Percentiles rank a stretch among this genome's conserved stretches.
Evolutionary conservation across 1,140 invertebrate genomes (phyloP).

Genomic region (fruit fly (Drosophila melanogaster)): DNA sequence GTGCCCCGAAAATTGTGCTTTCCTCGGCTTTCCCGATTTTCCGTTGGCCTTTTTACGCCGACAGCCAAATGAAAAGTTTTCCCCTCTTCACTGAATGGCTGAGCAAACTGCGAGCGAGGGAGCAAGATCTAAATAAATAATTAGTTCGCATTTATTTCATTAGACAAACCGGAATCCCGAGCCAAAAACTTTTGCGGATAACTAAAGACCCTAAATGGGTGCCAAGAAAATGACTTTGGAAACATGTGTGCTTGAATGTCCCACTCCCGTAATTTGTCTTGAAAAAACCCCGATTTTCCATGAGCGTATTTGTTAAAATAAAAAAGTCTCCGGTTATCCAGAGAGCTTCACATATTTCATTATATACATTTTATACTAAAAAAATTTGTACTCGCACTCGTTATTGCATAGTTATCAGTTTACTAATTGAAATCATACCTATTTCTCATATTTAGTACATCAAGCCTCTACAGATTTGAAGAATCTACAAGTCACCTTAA

Average conservation of each 20-base stretch:
- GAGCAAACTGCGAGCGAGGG: constrained; percentile 33
- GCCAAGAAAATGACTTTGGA: constrained; percentile 32
- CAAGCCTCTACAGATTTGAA: constrained; percentile 9
- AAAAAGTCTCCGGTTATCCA: neutral
- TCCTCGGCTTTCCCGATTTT: neutral
- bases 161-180: constrained; percentile 27
- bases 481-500: constrained; percentile 11
- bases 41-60: constrained; percentile 14
- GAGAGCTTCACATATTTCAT: neutral
- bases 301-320: neutral
- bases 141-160: constrained; percentile 53
- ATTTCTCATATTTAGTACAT: constrained; percentile 6
- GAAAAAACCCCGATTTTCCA: neutral
- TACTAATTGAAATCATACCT: constrained; percentile 3
- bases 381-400: too few species aligned
- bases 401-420: too few species aligned
- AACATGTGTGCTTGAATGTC: constrained; percentile 23
- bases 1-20: constrained; percentile 18
- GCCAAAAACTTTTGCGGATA: constrained; percentile 28
- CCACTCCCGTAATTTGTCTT: constrained; percentile 15
- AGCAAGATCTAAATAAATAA: constrained; percentile 52
- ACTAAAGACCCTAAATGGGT: constrained; percentile 35
- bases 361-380: too few species aligned
- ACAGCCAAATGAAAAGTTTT: constrained; percentile 53
- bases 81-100: constrained; percentile 40